Conservation (phyloP, 2,113 vertebrate genomes). For the Copsychus sechellarum region DNA sequence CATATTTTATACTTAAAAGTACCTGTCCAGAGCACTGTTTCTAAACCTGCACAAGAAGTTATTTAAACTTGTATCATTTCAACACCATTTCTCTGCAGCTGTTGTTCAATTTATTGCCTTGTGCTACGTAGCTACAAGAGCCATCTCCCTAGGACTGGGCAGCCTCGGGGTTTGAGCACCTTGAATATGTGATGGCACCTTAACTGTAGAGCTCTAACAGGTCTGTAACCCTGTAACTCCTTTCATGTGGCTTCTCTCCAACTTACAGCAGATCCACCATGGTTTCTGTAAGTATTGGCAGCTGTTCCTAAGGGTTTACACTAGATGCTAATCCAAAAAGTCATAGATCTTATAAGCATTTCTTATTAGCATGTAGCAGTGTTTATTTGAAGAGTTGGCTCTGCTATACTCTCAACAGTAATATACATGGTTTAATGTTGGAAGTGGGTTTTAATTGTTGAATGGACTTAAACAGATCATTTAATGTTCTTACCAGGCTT, state of each 20-base stretch:
- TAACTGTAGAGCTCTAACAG: not conserved
- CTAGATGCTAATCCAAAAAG: not conserved
- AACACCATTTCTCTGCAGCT: not conserved
- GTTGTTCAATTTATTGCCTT: not conserved
- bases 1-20: constrained; percentile 46
- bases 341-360: not conserved
- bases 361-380: not conserved
- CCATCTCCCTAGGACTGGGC: not conserved
- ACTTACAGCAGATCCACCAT: not conserved
- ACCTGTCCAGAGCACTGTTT: constrained; percentile 57
- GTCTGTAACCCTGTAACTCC: not conserved
- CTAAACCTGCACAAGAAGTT: not conserved
- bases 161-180: not conserved
- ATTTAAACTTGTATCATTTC: not conserved
- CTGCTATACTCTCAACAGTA: not conserved
- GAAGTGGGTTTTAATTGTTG: not conserved
- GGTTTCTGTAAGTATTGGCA: constrained; percentile 22
- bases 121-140: not conserved
- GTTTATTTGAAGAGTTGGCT: not conserved
- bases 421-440: not conserved
- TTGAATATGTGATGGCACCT: not conserved
- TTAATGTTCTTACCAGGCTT: not conserved
- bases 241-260: not conserved
- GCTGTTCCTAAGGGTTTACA: not conserved
- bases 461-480: not conserved